phyloP scores from a whole-genome alignment of 2,113 vertebrate species.

The Cyanocitta stelleri region DNA sequence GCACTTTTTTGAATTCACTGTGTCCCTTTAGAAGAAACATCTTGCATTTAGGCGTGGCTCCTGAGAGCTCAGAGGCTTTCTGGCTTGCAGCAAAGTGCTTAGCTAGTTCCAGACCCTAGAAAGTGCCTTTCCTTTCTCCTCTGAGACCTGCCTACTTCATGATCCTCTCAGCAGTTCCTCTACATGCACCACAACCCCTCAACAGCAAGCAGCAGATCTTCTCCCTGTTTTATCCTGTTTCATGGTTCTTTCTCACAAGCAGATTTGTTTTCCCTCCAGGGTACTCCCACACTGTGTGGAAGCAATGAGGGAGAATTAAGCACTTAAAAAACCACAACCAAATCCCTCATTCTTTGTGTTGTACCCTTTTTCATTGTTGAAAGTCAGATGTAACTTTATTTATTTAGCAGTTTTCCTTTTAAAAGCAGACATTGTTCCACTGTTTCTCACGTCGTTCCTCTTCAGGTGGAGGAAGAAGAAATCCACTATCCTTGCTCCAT shows the following conservation, averaged over 20 bases:
- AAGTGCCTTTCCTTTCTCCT: background rate
- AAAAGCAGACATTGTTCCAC: background rate
- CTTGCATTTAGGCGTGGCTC: background rate
- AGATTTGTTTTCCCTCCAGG: background rate
- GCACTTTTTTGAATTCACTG: background rate
- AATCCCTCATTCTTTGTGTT: background rate
- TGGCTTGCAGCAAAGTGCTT: background rate
- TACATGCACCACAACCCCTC: background rate
- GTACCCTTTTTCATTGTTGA: background rate
- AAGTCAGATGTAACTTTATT: background rate
- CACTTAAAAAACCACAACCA: background rate
- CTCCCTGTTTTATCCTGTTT: background rate
- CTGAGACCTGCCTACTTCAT: background rate
- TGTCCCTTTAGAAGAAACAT: background rate
- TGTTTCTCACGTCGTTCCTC: background rate
- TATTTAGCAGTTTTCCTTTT: background rate
- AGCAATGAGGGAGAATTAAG: background rate
- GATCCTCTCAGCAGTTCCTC: background rate
- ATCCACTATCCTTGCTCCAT: accelerated
- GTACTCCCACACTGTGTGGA: background rate
- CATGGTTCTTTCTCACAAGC: background rate
- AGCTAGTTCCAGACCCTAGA: background rate
- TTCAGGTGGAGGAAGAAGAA: background rate
- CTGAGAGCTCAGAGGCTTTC: background rate
- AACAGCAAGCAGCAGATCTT: background rate